Evolutionary conservation across 2,888 invertebrate genomes (phyloP).

Genomic region (Drosophila quinaria): DNA sequence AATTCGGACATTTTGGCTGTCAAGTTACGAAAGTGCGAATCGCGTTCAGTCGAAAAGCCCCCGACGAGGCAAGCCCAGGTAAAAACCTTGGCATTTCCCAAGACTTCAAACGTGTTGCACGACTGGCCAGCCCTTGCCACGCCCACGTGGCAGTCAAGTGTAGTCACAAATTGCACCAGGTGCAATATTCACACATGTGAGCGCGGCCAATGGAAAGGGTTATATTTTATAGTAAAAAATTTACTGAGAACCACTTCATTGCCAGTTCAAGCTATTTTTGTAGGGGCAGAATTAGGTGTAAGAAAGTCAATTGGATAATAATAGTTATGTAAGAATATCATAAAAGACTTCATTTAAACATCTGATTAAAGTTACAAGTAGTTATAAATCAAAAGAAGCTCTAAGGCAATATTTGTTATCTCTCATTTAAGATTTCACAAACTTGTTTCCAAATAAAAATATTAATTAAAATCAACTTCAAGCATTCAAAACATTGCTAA

Average conservation of each 20-base stretch:
- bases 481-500: too few relatives aligned
- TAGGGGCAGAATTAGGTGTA: too few relatives aligned
- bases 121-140: constrained; percentile 1
- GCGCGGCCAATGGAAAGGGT: neutral
- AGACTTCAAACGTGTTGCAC: constrained; percentile 1
- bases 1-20: constrained; percentile 1
- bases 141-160: constrained; percentile 27
- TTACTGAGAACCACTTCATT: neutral
- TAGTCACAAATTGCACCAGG: constrained; percentile 9
- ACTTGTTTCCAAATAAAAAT: neutral
- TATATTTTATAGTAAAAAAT: neutral
- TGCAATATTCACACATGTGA: constrained; percentile 30
- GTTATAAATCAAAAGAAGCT: too few relatives aligned
- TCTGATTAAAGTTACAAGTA: too few relatives aligned
- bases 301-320: neutral
- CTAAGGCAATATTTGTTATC: too few relatives aligned
- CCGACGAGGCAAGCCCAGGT: neutral
- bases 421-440: too few relatives aligned
- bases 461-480: too few relatives aligned
- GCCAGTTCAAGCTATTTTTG: neutral
- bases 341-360: too few relatives aligned
- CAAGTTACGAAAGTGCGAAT: constrained; percentile 15
- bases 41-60: neutral
- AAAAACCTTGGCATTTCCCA: constrained; percentile 47
- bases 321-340: neutral